Percentiles rank a stretch among this genome's conserved stretches.
Conservation (phyloP, 2,888 invertebrate genomes). For the Spatulosminthurus flaviceps region DNA sequence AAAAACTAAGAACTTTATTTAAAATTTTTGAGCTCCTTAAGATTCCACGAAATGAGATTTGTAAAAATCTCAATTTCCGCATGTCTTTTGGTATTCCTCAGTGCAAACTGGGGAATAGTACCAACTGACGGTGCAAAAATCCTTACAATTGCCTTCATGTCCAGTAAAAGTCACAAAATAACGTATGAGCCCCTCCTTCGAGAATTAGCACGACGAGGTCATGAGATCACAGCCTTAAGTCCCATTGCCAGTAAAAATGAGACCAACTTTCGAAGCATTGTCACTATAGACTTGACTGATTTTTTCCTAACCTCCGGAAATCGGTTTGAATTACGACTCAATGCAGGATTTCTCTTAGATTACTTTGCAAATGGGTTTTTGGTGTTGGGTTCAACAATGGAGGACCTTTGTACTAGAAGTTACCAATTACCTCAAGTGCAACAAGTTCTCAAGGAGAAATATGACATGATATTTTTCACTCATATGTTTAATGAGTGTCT, state of each 20-base stretch:
- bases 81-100: no score
- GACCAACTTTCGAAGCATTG: conserved; percentile 37
- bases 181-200: conserved; percentile 19
- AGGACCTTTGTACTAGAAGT: background rate
- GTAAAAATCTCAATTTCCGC: no score
- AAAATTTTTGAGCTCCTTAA: no score
- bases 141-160: background rate
- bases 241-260: conserved; percentile 58
- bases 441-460: conserved; percentile 43
- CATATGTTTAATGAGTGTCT: conserved; percentile 48
- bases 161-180: conserved; percentile 6
- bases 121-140: background rate
- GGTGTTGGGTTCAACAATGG: background rate
- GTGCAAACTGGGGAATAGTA: no score
- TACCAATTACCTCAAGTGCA: conserved; percentile 37
- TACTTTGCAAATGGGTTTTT: background rate
- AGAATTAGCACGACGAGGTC: conserved; percentile 1
- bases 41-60: no score
- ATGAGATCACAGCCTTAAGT: conserved; percentile 61
- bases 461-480: conserved; percentile 44
- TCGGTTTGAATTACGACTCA: conserved; percentile 26
- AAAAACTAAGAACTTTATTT: no score
- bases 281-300: background rate
- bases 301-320: background rate
- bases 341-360: background rate